These are phyloP conservation scores for Lophius piscatorius DNA, from an alignment of 2,113 vertebrate species.

Conservation along the genomic window DNA sequence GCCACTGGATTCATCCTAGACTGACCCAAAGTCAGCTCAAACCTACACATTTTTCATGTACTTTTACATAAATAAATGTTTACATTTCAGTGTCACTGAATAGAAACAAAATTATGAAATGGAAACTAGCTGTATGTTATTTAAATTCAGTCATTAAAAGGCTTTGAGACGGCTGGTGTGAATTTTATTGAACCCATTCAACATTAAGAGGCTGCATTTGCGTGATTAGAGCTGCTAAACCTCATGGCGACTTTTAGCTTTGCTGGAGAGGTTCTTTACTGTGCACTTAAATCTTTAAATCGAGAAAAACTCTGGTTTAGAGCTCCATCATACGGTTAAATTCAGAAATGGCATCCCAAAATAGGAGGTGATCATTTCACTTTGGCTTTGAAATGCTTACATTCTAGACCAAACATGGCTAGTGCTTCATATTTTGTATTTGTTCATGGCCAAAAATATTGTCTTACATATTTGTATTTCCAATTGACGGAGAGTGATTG, in stretches of 20 bases:
- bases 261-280: background rate
- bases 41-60: background rate
- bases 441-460: background rate
- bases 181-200: background rate
- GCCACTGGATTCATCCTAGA: conserved; percentile 17
- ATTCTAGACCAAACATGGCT: no score
- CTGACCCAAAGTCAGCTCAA: conserved; percentile 34
- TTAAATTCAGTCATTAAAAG: background rate
- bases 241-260: background rate
- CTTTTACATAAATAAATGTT: no score
- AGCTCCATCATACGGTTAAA: no score
- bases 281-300: no score
- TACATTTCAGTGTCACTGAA: no score
- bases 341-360: no score
- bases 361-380: no score
- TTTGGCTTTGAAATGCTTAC: no score
- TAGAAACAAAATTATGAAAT: no score
- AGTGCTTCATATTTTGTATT: background rate
- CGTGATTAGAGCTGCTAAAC: background rate
- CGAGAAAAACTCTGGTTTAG: no score
- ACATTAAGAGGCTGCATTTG: background rate
- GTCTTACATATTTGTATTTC: no score
- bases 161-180: background rate
- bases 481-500: background rate
- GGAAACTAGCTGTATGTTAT: background rate